Base-by-base conservation (phyloP, 2,888 invertebrate genomes). In the Eilema depressum region DNA sequence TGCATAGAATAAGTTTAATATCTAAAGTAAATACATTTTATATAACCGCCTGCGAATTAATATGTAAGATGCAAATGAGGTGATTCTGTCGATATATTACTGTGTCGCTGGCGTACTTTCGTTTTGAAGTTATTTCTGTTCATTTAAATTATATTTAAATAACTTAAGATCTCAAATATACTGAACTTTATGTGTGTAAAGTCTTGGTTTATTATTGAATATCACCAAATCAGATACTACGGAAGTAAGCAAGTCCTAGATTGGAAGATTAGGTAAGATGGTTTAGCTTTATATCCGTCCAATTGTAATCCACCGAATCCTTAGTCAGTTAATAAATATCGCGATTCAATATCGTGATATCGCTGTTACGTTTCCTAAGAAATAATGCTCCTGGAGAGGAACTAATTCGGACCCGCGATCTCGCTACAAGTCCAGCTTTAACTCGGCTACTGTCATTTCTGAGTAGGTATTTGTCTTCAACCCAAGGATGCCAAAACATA, bases 31-130 rank as follows among this genome's bases (percentile, higher is more conserved):
- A 53, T 53, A 53, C 4, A 53, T 53, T n/a, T 53, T 53, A 53
- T 53, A n/a, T 53, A 53, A 53, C 17, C n/a, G 53, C 5, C 53
- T n/a, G 53, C 5, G 53, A n/a, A 53, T 17, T 53, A 53, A n/a
- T 10, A n/a, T 53, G 20, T n/a, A 53, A 53, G n/a, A 53, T 53
- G 53, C 53, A n/a, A 53, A 53, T 53, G 53, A 53, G 53, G n/a
- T 53, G 53, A 10, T 53, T 53, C 20, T 20, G 53, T n/a, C 53
- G 53, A 53, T 53, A 53, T 10, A 47, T 47, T 20, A 53, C 53
- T 53, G n/a, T n/a, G n/a, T n/a, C 53, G 53, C 17, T 53, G 53
- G 53, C n/a, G 53, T 53, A 53, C 53, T 53, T 53, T n/a, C 53
- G 53, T 53, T 41, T 17, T 53, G 53, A 17, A n/a, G n/a, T 53